phyloP scores from a whole-genome alignment of 2,888 invertebrate genomes.

The Cyaniris semiargus region DNA sequence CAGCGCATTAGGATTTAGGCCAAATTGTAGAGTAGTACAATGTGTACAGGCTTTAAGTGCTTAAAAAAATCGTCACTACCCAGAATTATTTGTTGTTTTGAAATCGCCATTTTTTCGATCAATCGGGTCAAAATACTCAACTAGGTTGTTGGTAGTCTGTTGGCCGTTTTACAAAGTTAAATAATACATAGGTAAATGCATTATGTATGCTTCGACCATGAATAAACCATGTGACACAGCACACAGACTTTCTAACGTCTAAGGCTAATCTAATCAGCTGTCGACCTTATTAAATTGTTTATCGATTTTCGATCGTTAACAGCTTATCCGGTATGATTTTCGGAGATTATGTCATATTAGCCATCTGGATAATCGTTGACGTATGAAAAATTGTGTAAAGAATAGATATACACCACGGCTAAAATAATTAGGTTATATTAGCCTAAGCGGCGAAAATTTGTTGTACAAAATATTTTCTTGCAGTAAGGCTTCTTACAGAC shows the following conservation, averaged over 20 bases:
- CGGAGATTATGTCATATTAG: background rate
- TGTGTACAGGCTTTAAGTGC: no score
- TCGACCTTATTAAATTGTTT: constrained; percentile 14
- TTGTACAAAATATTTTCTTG: no score
- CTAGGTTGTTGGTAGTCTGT: background rate
- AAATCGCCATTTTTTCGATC: background rate
- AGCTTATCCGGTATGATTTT: background rate
- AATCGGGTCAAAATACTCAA: background rate
- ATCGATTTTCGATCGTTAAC: background rate
- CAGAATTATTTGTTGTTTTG: background rate
- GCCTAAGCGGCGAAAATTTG: no score
- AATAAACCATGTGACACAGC: constrained; percentile 17
- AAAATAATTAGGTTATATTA: no score
- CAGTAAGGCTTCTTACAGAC: no score
- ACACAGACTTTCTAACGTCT: constrained; percentile 18
- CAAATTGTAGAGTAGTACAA: no score
- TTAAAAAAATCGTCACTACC: no score
- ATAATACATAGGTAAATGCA: background rate
- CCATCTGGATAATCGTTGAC: background rate
- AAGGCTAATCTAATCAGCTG: constrained; percentile 23
- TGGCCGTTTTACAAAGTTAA: background rate
- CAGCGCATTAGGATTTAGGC: no score
- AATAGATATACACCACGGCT: no score
- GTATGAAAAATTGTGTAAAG: background rate
- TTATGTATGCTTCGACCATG: constrained; percentile 16